phyloP scores from a whole-genome alignment of 37 sponge, comb jelly and placozoan genomes.

The Aplysina aerophoba region DNA sequence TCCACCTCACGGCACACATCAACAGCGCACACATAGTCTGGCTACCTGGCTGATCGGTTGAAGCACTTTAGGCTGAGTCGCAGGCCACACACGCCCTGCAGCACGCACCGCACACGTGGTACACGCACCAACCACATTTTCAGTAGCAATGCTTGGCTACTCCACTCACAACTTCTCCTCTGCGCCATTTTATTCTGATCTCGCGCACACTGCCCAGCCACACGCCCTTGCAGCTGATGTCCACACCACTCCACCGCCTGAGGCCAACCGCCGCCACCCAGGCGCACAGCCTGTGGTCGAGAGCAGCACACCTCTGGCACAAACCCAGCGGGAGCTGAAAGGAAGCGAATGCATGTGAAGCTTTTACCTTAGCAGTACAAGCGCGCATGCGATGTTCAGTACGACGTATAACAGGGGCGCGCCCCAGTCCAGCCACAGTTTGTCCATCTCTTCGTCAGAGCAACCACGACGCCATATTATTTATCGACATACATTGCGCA shows the following conservation, averaged over 20 bases:
- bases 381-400: slow-evolving; percentile 28
- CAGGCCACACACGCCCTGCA: no score
- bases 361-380: slow-evolving; percentile 57
- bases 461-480: no score
- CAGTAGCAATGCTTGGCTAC: no score
- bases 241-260: not conserved
- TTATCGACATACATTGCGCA: no score
- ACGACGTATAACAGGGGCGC: slow-evolving; percentile 28
- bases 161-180: slow-evolving; percentile 25
- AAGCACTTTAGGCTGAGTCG: no score
- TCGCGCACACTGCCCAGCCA: slow-evolving; percentile 8
- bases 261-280: slow-evolving; percentile 45
- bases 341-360: not conserved
- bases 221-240: slow-evolving; percentile 4
- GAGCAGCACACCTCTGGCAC: not conserved
- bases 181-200: slow-evolving; percentile 6
- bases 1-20: no score
- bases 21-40: no score
- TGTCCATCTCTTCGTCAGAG: not conserved
- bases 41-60: no score
- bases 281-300: slow-evolving; percentile 31
- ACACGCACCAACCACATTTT: no score
- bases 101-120: no score
- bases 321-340: not conserved
- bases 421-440: not conserved